Percentiles rank a stretch among this genome's conserved stretches.
These are phyloP conservation scores for Calycopis cecrops DNA, from an alignment of 1,140 invertebrate species.

Conservation along the genomic window DNA sequence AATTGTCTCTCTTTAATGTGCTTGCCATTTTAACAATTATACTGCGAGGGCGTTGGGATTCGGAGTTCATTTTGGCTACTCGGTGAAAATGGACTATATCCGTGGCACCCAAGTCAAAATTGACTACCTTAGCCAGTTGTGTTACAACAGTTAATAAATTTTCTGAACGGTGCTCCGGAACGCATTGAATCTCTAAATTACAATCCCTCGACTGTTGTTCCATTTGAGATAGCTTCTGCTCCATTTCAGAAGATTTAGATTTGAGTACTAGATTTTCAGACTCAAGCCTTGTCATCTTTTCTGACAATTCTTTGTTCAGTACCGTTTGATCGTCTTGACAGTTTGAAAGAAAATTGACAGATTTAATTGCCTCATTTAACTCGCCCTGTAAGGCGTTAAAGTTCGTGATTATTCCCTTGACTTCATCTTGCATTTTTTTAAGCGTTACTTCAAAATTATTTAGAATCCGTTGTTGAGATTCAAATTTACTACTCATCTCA, in stretches of 20 bases:
- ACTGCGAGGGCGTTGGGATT: constrained; percentile 4
- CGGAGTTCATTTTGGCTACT: background rate
- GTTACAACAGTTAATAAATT: background rate
- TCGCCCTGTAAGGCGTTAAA: too few species aligned
- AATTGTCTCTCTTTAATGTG: background rate
- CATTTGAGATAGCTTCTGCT: too few species aligned
- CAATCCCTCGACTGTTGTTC: too few species aligned
- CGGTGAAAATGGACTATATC: background rate
- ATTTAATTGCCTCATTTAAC: background rate
- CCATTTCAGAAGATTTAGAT: too few species aligned
- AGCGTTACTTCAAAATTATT: too few species aligned
- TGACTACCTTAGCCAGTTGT: background rate
- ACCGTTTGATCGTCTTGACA: background rate
- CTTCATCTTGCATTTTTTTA: too few species aligned
- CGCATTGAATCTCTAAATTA: constrained; percentile 1
- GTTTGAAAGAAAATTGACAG: background rate
- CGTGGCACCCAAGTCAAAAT: too few species aligned
- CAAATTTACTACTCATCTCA: too few species aligned
- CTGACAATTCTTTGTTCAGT: background rate
- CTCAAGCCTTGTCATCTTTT: background rate
- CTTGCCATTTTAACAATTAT: background rate
- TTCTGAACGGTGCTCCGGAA: background rate
- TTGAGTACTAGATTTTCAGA: background rate
- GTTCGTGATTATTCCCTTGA: too few species aligned
- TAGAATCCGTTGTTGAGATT: too few species aligned